Evolutionary conservation across 2,113 vertebrate genomes (phyloP).

Genomic region (Leuciscus idus): DNA sequence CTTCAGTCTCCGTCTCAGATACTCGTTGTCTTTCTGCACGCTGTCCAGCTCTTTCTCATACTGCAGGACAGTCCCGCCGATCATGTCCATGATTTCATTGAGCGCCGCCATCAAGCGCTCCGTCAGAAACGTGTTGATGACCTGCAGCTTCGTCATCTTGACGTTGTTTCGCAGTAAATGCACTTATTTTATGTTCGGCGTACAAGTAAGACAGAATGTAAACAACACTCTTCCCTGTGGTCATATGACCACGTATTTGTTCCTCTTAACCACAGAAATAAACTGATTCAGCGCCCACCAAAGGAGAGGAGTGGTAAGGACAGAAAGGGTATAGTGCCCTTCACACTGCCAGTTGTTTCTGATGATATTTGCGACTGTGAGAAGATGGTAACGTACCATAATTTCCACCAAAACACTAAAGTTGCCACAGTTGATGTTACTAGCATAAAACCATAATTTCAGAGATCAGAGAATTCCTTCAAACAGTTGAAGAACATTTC

Average conservation of each 20-base stretch:
- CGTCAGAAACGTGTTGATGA: conserved; percentile 50
- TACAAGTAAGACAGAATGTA: neutral
- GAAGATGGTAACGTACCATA: neutral
- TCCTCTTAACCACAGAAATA: neutral
- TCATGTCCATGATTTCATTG: conserved; percentile 54
- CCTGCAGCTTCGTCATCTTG: conserved; percentile 47
- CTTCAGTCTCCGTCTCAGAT: conserved; percentile 41
- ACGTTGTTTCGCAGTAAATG: neutral
- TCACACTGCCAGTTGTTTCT: no score
- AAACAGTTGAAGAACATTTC: no score
- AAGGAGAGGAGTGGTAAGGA: conserved; percentile 11
- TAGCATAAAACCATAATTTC: neutral
- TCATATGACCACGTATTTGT: conserved; percentile 7
- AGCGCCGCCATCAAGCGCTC: conserved; percentile 54
- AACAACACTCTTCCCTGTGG: neutral
- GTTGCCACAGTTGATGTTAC: neutral
- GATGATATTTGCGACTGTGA: no score
- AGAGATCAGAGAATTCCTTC: neutral
- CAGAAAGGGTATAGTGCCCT: neutral
- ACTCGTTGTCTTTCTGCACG: conserved; percentile 49
- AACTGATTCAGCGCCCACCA: neutral
- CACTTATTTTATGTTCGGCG: neutral
- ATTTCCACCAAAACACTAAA: neutral
- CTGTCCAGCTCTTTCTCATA: conserved; percentile 50
- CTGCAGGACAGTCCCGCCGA: conserved; percentile 50